Evolutionary conservation across 1,140 invertebrate genomes (phyloP).

Genomic region (Microplitis demolitor): DNA sequence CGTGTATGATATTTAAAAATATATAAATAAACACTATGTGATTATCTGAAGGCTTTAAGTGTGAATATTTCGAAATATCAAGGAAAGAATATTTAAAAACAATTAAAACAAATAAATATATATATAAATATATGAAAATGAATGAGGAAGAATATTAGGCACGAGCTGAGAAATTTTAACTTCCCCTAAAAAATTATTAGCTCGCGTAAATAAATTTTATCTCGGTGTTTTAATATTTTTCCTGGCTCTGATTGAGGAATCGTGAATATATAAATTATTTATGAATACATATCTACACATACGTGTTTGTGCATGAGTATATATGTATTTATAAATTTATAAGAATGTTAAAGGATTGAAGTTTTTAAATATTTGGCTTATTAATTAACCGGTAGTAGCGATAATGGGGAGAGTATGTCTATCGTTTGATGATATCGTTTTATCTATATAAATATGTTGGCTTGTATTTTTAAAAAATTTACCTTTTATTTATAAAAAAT

Average conservation of each 20-base stretch:
- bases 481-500: not conserved
- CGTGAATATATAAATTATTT: not conserved
- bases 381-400: constrained; percentile 23
- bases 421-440: not conserved
- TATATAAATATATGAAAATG: not conserved
- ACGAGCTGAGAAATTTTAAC: not conserved
- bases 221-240: constrained; percentile 16
- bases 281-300: not conserved
- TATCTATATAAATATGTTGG: constrained; percentile 7
- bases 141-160: not conserved
- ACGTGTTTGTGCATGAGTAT: not conserved
- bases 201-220: not conserved
- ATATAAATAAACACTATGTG: constrained; percentile 21
- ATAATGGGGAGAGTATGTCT: constrained; percentile 31
- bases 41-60: constrained; percentile 33
- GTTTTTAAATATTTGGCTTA: not conserved
- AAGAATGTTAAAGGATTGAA: not conserved
- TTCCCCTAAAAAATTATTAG: constrained; percentile 4
- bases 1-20: constrained; percentile 15
- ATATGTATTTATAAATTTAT: not conserved
- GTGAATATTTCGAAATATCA: constrained; percentile 19
- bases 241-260: not conserved
- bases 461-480: constrained; percentile 11
- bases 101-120: too few relatives aligned
- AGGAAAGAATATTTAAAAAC: constrained; percentile 7